A percentile compares a stretch with the other conserved stretches of the same genome.
phyloP scores from a whole-genome alignment of 2,888 invertebrate genomes.

The Amiota mariae region DNA sequence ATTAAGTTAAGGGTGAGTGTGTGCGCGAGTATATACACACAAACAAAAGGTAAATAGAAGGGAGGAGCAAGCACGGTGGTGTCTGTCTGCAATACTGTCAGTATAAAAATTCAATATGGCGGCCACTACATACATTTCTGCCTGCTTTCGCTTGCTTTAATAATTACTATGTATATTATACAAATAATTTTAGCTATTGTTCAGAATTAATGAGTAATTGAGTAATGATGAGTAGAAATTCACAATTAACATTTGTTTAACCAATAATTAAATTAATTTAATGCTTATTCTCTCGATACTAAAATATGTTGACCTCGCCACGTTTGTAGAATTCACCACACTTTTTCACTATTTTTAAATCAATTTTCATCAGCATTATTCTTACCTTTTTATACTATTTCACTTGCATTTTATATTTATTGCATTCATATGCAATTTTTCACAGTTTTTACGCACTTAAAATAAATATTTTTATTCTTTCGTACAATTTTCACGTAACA shows the following conservation, averaged over 20 bases:
- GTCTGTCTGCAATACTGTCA: constrained; percentile 26
- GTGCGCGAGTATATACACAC: neutral
- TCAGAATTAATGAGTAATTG: no score
- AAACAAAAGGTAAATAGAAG: neutral
- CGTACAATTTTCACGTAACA: constrained; percentile 62
- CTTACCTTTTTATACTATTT: constrained; percentile 57
- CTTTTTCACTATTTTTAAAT: constrained; percentile 13
- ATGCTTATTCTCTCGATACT: constrained; percentile 22
- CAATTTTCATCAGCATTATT: neutral
- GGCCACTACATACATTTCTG: constrained; percentile 40
- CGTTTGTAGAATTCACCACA: constrained; percentile 49
- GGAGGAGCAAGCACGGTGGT: constrained; percentile 19
- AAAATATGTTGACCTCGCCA: constrained; percentile 44
- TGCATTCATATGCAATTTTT: constrained; percentile 48
- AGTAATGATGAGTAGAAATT: no score
- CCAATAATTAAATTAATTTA: neutral
- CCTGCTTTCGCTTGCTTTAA: neutral
- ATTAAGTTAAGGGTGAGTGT: neutral
- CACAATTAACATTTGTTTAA: no score
- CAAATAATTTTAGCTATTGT: no score
- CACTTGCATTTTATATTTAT: constrained; percentile 55
- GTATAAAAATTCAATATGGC: constrained; percentile 36
- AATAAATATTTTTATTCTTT: constrained; percentile 41
- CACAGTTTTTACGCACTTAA: constrained; percentile 52
- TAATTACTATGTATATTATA: no score